Evolutionary conservation across 2,113 vertebrate genomes (phyloP), one percentile per base, ranked within the genome.

Genomic region (Cryptomyrus ogoouensis): DNA sequence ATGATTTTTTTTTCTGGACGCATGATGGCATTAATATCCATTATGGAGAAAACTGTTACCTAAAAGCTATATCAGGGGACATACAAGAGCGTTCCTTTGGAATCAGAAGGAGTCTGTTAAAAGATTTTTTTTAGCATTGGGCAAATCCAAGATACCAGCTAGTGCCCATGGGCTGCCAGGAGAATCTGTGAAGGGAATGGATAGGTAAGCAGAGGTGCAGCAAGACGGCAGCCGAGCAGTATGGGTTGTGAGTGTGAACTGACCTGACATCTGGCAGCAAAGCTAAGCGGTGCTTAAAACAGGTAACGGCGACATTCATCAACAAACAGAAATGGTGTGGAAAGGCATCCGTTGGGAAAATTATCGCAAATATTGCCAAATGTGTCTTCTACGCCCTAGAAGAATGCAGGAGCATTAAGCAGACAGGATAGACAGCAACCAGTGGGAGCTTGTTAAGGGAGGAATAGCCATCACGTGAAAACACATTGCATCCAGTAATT

Each of bases 291-390:
- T 77, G 58, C 89, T 77, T 53, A 87, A 90, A 86, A 58, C 58
- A 83, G 24, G 15, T 35, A 21, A 42, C 31, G 49, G 85, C 58
- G 90, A 90, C 90, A 90, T 88, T 90, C 86, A 83, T 88, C 90
- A 90, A 27, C 90, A 88, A 77, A 53, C 86, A 47, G 49, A 12
- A 19, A 83, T 90, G 62, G 86, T 8, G 35, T 83, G 62, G 84
- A 62, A 39, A 87, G n/a, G 84, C 58, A 80, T 47, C 66, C 53
- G 39, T 62, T 77, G 15, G 47, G 49, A 83, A 88, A 80, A 90
- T 62, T 17, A 53, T 83, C 35, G 47, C 74, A 88, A 83, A 90
- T 62, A 88, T 88, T 90, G 90, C 88, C 66, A 90, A 90, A 90
- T 83, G 70, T 85, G 21, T 83, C 49, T 83, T 58, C 83, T 88